phyloP scores from a whole-genome alignment of 2,888 invertebrate species.

The Nasonovia ribisnigri region DNA sequence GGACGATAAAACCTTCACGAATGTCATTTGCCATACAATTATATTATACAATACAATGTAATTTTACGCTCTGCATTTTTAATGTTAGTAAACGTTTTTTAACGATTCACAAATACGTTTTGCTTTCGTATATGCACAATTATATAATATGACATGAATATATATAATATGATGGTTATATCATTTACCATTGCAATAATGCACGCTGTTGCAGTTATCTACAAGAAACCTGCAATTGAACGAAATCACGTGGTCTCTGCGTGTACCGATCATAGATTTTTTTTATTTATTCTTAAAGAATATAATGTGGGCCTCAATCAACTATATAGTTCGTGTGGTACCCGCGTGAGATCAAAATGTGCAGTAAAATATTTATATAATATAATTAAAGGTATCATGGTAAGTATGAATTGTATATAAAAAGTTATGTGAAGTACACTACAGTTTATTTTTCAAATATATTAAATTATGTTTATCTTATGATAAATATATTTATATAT shows the following conservation, averaged over 20 bases:
- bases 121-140: not conserved
- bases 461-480: not conserved
- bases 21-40: slow-evolving; percentile 9
- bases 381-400: too few species aligned
- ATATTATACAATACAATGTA: not conserved
- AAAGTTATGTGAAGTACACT: not conserved
- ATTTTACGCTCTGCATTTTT: not conserved
- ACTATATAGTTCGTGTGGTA: not conserved
- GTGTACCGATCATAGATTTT: not conserved
- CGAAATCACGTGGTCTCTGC: too few species aligned
- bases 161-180: not conserved
- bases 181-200: not conserved
- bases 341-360: not conserved
- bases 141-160: not conserved
- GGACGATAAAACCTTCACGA: not conserved
- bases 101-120: not conserved
- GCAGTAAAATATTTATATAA: not conserved
- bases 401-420: not conserved
- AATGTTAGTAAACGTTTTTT: not conserved
- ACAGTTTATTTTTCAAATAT: not conserved
- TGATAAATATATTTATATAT: too few species aligned
- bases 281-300: not conserved
- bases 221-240: not conserved
- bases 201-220: not conserved
- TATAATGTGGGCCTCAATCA: not conserved